Evolutionary conservation across 2,797 vertebrate species (phyloP).

Genomic region (Galaxias olidus): DNA sequence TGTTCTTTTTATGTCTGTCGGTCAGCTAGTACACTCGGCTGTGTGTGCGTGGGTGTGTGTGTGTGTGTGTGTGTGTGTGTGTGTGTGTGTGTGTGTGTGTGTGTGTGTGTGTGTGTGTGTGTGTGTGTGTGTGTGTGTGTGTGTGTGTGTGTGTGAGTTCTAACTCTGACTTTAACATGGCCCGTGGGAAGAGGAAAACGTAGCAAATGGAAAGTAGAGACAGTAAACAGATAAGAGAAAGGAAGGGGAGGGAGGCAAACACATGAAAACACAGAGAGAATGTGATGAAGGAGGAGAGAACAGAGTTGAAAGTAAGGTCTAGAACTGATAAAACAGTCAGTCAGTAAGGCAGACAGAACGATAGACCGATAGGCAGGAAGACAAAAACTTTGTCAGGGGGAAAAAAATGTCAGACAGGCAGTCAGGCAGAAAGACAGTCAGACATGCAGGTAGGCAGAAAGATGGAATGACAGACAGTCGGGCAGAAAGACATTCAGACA

Average conservation of each 20-base stretch:
- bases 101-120: slow-evolving; percentile 16
- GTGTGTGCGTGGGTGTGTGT: slow-evolving; percentile 2
- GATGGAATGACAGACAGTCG: no score
- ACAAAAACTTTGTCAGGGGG: no score
- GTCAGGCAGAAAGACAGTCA: no score
- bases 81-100: slow-evolving; percentile 14
- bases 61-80: slow-evolving; percentile 16
- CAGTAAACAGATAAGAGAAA: slow-evolving; percentile 13
- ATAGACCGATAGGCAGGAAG: no score
- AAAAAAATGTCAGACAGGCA: no score
- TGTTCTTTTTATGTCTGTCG: neutral
- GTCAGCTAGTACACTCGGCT: slow-evolving; percentile 41
- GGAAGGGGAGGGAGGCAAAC: slow-evolving; percentile 21
- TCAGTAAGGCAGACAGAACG: no score
- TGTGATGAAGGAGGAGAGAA: no score
- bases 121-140: slow-evolving; percentile 14
- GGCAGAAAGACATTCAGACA: no score
- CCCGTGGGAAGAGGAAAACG: neutral
- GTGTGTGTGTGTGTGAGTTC: slow-evolving; percentile 21
- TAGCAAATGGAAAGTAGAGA: slow-evolving; percentile 11
- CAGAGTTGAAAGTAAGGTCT: no score
- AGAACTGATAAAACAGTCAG: no score
- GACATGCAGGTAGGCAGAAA: no score
- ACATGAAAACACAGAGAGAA: neutral
- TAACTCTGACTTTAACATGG: no score